Evolutionary conservation across 1,140 invertebrate genomes (phyloP).

Genomic region (Macrotrachela quadricornifera): DNA sequence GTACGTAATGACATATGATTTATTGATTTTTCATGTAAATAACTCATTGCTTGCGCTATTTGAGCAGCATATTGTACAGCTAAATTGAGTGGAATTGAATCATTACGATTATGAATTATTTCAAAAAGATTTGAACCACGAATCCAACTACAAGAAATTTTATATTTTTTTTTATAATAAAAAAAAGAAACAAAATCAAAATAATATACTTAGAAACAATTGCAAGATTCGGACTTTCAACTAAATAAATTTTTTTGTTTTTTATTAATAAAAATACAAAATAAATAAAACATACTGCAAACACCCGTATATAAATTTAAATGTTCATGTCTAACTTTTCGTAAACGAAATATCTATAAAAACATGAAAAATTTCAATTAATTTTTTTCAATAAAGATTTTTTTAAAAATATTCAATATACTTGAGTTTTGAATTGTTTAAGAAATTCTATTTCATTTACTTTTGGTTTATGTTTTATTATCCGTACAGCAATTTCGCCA

Average conservation of each 20-base stretch:
- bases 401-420: background rate
- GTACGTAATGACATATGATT: constrained; percentile 94
- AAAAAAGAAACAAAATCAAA: too few relatives aligned
- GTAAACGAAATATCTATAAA: constrained; percentile 34
- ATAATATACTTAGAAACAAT: constrained; percentile 37
- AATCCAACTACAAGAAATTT: background rate
- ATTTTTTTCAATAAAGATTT: too few relatives aligned
- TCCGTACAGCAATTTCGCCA: constrained; percentile 92
- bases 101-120: constrained; percentile 1
- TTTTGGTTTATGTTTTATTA: constrained; percentile 69
- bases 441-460: constrained; percentile 50
- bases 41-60: constrained; percentile 70
- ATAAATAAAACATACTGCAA: constrained; percentile 62
- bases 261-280: too few relatives aligned
- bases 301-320: constrained; percentile 96
- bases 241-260: too few relatives aligned
- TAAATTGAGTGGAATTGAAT: background rate
- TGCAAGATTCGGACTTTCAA: constrained; percentile 48
- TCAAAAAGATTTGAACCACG: constrained; percentile 8
- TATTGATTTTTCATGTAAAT: constrained; percentile 86
- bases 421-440: background rate
- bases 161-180: too few relatives aligned
- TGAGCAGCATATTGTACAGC: constrained; percentile 7
- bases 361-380: too few relatives aligned
- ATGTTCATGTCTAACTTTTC: constrained; percentile 94